Percentiles rank a stretch among this genome's conserved stretches.
Evolutionary conservation across 2,888 invertebrate genomes (phyloP).

Genomic region (Thalpophila matura): DNA sequence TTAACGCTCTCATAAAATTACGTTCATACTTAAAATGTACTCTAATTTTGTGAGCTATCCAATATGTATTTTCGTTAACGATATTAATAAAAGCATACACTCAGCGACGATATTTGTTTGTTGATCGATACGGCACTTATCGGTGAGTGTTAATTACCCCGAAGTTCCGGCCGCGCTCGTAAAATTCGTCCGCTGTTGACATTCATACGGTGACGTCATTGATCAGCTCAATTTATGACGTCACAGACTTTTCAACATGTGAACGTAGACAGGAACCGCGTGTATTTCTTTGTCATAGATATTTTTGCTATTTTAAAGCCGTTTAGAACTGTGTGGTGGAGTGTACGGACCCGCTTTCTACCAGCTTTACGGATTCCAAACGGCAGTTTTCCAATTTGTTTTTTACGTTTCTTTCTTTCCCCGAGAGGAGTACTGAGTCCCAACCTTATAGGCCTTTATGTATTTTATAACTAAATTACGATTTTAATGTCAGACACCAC

Average conservation of each 20-base stretch:
- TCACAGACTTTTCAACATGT: slow-evolving; percentile 9
- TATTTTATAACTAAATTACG: too few relatives aligned
- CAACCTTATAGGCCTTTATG: too few relatives aligned
- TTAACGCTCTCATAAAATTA: neutral
- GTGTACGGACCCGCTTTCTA: too few relatives aligned
- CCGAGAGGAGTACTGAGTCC: too few relatives aligned
- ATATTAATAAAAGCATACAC: slow-evolving; percentile 29
- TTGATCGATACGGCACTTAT: slow-evolving; percentile 39
- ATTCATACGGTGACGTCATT: slow-evolving; percentile 43
- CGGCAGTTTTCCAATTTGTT: too few relatives aligned
- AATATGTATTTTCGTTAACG: slow-evolving; percentile 33
- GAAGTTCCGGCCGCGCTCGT: slow-evolving; percentile 49
- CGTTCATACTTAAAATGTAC: neutral
- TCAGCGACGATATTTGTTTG: slow-evolving; percentile 19
- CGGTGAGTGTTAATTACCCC: slow-evolving; percentile 43
- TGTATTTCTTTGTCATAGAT: neutral
- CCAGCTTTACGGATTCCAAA: too few relatives aligned
- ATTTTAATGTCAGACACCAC: too few relatives aligned
- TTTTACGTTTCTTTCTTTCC: too few relatives aligned
- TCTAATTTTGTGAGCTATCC: neutral
- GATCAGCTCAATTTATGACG: slow-evolving; percentile 9
- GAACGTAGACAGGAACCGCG: neutral
- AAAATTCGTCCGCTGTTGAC: slow-evolving; percentile 34
- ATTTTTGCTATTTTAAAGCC: too few relatives aligned
- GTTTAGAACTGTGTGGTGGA: too few relatives aligned